phyloP scores from a whole-genome alignment of 2,113 vertebrate species.

The Prietella phreatophila region DNA sequence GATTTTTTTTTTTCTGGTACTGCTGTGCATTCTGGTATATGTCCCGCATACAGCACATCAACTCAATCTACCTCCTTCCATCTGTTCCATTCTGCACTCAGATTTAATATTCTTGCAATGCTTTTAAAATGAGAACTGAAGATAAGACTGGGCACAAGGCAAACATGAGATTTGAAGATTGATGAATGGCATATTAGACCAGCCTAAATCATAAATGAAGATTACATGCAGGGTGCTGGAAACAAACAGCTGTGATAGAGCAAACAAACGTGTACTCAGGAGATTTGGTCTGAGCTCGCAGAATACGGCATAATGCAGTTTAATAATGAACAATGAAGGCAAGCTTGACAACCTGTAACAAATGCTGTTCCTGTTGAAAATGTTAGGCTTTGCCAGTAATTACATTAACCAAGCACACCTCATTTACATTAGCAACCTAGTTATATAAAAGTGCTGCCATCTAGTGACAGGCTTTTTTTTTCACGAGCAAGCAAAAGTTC shows the following conservation, averaged over 20 bases:
- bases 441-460: conserved; percentile 44
- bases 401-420: background rate
- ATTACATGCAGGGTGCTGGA: background rate
- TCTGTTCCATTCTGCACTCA: conserved; percentile 20
- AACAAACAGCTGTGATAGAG: background rate
- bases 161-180: background rate
- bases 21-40: conserved; percentile 30
- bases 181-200: background rate
- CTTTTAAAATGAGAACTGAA: background rate
- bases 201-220: conserved; percentile 4
- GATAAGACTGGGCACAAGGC: background rate
- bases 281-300: background rate
- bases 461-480: conserved; percentile 21
- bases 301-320: background rate
- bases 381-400: background rate
- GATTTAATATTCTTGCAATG: conserved; percentile 10
- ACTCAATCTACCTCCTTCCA: conserved; percentile 16
- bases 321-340: background rate
- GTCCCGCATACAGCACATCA: background rate
- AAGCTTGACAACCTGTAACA: background rate
- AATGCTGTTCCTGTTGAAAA: background rate
- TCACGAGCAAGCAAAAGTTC: background rate
- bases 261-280: background rate
- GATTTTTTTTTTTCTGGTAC: conserved; percentile 24
- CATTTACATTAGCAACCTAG: background rate